These are phyloP conservation scores for Enhydra lutris DNA, from an alignment of 2,113 vertebrate species.

Conservation along the genomic window DNA sequence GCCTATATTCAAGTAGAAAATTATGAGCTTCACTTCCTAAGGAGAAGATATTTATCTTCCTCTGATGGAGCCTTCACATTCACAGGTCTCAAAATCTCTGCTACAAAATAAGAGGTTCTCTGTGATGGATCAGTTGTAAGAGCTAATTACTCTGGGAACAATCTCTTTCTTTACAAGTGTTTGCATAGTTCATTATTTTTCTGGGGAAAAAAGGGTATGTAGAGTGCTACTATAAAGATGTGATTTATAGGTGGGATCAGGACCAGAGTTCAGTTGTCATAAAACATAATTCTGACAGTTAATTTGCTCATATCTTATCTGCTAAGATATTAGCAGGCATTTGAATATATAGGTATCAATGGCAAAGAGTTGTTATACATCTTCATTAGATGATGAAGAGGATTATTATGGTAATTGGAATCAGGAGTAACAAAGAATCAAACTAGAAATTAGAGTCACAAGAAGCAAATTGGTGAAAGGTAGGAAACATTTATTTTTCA, in stretches of 20 bases:
- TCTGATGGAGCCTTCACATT: not conserved
- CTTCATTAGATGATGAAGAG: slow-evolving; percentile 32
- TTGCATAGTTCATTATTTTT: not conserved
- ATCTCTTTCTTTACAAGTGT: not conserved
- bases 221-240: not conserved
- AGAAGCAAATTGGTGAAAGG: slow-evolving; percentile 1
- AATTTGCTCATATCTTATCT: slow-evolving; percentile 14
- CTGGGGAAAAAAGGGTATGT: not conserved
- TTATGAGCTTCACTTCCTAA: not conserved
- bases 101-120: not conserved
- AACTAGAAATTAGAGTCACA: not conserved
- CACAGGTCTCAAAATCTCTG: not conserved
- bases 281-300: slow-evolving; percentile 27
- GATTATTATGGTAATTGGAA: slow-evolving; percentile 19
- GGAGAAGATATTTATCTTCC: not conserved
- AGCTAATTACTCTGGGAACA: not conserved
- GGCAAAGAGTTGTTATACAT: not conserved
- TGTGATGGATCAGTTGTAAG: not conserved
- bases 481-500: not conserved
- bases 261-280: not conserved
- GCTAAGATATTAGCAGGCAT: not conserved
- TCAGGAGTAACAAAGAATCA: slow-evolving; percentile 24
- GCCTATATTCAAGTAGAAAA: slow-evolving; percentile 57
- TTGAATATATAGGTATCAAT: not conserved
- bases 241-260: not conserved